Percentiles rank a stretch among this genome's conserved stretches.
Evolutionary conservation across 2,113 vertebrate species (phyloP).

Genomic region (Aptenodytes forsteri): DNA sequence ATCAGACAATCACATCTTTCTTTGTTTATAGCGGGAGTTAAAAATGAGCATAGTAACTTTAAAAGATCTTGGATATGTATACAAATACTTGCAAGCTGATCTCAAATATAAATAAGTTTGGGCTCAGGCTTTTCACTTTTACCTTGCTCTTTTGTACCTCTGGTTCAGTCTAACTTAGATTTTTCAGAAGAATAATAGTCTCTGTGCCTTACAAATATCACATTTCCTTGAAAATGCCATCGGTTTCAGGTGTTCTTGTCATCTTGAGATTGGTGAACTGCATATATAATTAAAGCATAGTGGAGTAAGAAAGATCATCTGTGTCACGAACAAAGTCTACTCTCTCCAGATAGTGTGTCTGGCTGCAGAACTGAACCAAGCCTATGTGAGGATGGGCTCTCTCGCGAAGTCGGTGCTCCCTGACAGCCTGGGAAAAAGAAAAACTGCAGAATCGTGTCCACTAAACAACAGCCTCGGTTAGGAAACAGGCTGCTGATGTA

Average conservation of each 20-base stretch:
- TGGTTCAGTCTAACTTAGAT: neutral
- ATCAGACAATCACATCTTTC: neutral
- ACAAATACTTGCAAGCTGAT: neutral
- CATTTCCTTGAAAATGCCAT: neutral
- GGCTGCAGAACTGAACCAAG: neutral
- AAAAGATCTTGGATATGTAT: neutral
- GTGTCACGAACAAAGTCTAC: rapidly evolving
- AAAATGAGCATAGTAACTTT: neutral
- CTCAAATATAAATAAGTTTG: neutral
- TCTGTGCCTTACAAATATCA: neutral
- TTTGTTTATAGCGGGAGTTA: neutral
- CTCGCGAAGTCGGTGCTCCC: rapidly evolving
- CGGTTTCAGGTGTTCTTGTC: neutral
- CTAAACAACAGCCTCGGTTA: neutral
- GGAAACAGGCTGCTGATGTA: neutral
- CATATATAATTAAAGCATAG: neutral
- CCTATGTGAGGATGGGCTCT: neutral
- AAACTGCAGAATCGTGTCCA: neutral
- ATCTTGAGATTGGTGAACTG: neutral
- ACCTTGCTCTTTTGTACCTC: neutral
- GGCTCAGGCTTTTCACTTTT: neutral
- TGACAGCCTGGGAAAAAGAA: neutral
- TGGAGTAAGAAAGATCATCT: neutral
- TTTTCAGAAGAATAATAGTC: neutral
- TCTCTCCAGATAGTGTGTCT: neutral